Percentiles rank a stretch among this genome's conserved stretches.
phyloP scores from a whole-genome alignment of 2,113 vertebrate genomes.

The Morone chrysops region DNA sequence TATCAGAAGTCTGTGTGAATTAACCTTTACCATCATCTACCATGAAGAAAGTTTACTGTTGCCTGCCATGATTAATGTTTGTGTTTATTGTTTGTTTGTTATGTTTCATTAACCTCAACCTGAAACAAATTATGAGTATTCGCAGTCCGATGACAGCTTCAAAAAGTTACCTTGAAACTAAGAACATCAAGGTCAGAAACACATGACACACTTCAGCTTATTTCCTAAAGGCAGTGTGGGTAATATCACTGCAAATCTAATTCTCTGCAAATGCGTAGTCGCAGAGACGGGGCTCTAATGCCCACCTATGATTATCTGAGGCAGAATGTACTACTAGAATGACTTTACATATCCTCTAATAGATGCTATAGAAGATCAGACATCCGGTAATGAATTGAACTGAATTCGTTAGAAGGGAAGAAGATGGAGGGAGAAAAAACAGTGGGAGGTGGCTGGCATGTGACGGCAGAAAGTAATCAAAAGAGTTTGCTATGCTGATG shows the following conservation, averaged over 20 bases:
- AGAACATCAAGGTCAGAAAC: constrained; percentile 24
- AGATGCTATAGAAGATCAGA: constrained; percentile 35
- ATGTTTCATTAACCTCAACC: constrained; percentile 12
- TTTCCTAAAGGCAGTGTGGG: constrained; percentile 2
- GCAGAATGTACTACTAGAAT: constrained; percentile 6
- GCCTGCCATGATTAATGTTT: constrained; percentile 13
- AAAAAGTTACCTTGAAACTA: constrained; percentile 6
- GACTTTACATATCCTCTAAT: constrained; percentile 52
- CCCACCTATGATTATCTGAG: constrained; percentile 33
- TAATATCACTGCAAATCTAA: constrained; percentile 33
- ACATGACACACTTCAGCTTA: constrained; percentile 1
- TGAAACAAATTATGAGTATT: background rate
- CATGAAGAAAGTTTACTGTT: background rate
- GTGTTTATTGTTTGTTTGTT: no score
- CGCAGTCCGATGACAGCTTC: background rate
- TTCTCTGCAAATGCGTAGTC: constrained; percentile 22
- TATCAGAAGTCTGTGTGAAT: constrained; percentile 4
- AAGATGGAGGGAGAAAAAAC: constrained; percentile 9
- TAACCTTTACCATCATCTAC: background rate
- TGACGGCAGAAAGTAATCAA: constrained; percentile 33
- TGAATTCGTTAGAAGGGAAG: constrained; percentile 34
- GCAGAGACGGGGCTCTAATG: background rate
- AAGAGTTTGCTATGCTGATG: constrained; percentile 47
- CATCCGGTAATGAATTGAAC: constrained; percentile 54
- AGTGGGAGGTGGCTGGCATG: background rate